Percentiles rank a stretch among this genome's conserved stretches.
phyloP scores from a whole-genome alignment of 2,888 invertebrate species.

The Lycocerus yunnanus region DNA sequence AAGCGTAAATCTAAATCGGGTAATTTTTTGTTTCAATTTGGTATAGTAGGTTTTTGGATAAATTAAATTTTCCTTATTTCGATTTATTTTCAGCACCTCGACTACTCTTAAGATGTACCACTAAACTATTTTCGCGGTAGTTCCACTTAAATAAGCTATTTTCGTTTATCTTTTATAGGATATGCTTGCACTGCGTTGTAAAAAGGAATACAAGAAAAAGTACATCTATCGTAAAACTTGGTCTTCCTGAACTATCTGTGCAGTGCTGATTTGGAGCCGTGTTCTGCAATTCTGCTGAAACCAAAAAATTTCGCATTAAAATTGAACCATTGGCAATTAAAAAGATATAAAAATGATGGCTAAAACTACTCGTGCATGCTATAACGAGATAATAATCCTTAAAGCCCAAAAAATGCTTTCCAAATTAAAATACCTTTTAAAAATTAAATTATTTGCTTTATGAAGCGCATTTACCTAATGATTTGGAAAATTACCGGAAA shows the following conservation, averaged over 20 bases:
- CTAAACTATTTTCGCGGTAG: slow-evolving; percentile 19
- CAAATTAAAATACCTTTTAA: neutral
- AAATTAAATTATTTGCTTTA: neutral
- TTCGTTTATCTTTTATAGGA: slow-evolving; percentile 26
- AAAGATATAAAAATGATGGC: too few species aligned
- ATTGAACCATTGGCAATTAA: neutral
- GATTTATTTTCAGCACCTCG: slow-evolving; percentile 14
- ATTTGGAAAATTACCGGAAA: neutral
- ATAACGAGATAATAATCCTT: neutral
- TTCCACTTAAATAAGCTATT: slow-evolving; percentile 23
- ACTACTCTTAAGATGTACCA: slow-evolving; percentile 24
- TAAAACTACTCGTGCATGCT: neutral
- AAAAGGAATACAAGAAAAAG: slow-evolving; percentile 31
- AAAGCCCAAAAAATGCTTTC: neutral
- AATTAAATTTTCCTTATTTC: slow-evolving; percentile 17
- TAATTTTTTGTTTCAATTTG: slow-evolving; percentile 16
- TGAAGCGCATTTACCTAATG: neutral
- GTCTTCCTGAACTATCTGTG: slow-evolving; percentile 39
- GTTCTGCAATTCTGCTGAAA: slow-evolving; percentile 50
- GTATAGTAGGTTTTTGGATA: slow-evolving; percentile 14
- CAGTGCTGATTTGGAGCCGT: slow-evolving; percentile 48
- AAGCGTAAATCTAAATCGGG: slow-evolving; percentile 45
- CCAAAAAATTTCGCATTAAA: slow-evolving; percentile 6
- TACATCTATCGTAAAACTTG: slow-evolving; percentile 28
- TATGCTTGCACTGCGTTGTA: slow-evolving; percentile 27